Evolutionary conservation across 2,797 vertebrate genomes (phyloP).

Genomic region (Zenarchopterus dispar): DNA sequence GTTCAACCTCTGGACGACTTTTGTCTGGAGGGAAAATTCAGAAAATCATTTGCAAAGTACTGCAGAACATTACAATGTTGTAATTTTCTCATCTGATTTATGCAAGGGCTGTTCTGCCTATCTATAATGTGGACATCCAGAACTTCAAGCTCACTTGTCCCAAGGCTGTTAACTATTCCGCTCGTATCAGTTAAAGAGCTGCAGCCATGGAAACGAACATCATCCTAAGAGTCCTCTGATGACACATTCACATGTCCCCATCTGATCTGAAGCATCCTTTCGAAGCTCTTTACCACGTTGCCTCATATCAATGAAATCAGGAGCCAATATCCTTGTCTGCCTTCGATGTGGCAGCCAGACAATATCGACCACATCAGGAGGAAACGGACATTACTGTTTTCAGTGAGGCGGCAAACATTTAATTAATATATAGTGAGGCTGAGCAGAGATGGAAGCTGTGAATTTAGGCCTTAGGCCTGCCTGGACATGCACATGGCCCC

Average conservation of each 20-base stretch:
- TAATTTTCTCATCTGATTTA: slow-evolving; percentile 23
- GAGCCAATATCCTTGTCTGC: slow-evolving; percentile 27
- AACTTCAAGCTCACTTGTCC: slow-evolving; percentile 20
- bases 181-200: slow-evolving; percentile 46
- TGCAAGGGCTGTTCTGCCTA: slow-evolving; percentile 1
- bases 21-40: slow-evolving; percentile 66
- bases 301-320: slow-evolving; percentile 40
- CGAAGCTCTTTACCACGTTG: slow-evolving; percentile 6
- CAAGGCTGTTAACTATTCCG: slow-evolving; percentile 46
- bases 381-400: slow-evolving; percentile 20
- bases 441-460: slow-evolving; percentile 14
- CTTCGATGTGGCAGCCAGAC: slow-evolving; percentile 8
- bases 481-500: slow-evolving; percentile 48
- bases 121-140: slow-evolving; percentile 18
- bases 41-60: slow-evolving; percentile 23
- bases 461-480: slow-evolving; percentile 43
- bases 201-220: slow-evolving; percentile 64
- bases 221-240: slow-evolving; percentile 26
- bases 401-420: slow-evolving; percentile 22
- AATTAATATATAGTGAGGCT: slow-evolving; percentile 28
- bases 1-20: slow-evolving; percentile 70
- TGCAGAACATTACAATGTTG: slow-evolving; percentile 17
- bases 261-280: slow-evolving; percentile 40
- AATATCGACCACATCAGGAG: slow-evolving; percentile 23
- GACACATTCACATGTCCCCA: slow-evolving; percentile 25